phyloP scores from a whole-genome alignment of 2,888 invertebrate species.

The Amiota minor region DNA sequence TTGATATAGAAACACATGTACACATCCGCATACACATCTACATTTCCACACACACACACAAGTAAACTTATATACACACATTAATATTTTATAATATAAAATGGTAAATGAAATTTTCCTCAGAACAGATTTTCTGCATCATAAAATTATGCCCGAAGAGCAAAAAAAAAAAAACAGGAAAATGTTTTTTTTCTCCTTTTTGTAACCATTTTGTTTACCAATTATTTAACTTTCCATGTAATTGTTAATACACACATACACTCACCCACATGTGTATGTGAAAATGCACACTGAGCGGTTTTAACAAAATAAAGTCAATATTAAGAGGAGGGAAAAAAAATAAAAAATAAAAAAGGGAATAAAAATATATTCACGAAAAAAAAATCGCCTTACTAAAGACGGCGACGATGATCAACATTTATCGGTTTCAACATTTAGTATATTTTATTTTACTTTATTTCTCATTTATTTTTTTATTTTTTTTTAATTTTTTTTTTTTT shows the following conservation, averaged over 20 bases:
- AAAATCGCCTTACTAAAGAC: no score
- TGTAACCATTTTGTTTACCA: not conserved
- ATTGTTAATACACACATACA: not conserved
- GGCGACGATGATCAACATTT: no score
- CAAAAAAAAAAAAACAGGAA: not conserved
- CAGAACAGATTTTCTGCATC: constrained; percentile 34
- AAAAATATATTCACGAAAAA: no score
- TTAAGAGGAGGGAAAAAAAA: constrained; percentile 42
- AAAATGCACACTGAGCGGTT: constrained; percentile 32
- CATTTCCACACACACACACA: not conserved
- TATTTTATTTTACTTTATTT: no score
- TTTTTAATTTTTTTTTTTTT: no score
- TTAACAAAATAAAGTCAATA: constrained; percentile 59
- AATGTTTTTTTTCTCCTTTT: not conserved
- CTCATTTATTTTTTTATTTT: no score
- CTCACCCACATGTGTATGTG: not conserved
- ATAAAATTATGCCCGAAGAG: constrained; percentile 29
- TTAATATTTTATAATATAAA: constrained; percentile 8
- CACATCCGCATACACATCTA: not conserved
- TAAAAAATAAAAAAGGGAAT: no score
- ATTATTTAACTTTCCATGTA: constrained; percentile 17
- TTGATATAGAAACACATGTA: constrained; percentile 15
- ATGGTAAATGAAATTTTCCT: not conserved
- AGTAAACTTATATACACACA: not conserved
- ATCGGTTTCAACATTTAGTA: no score